phyloP scores from a whole-genome alignment of 2,888 invertebrate genomes.

The Torymus aiolomorphi region DNA sequence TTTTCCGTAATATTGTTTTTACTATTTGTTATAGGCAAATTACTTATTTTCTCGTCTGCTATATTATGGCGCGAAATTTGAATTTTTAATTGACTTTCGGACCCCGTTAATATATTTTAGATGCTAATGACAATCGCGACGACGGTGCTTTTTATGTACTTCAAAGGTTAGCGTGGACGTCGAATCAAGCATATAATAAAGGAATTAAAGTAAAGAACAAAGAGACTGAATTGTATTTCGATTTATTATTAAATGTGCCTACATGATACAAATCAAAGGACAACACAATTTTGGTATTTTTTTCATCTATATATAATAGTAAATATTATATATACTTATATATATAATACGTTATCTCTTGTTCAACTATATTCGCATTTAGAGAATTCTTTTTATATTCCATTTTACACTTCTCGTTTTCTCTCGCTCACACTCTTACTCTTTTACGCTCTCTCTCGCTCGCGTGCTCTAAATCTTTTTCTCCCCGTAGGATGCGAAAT shows the following conservation, averaged over 20 bases:
- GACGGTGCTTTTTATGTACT: constrained; percentile 15
- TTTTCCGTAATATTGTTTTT: no score
- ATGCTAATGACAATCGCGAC: constrained; percentile 30
- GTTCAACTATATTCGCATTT: constrained; percentile 58
- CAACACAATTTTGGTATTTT: constrained; percentile 72
- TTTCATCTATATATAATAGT: constrained; percentile 67
- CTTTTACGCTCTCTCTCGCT: constrained; percentile 16
- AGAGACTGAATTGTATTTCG: constrained; percentile 63
- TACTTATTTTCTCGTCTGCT: no score
- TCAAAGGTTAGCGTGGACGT: neutral
- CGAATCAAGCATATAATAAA: neutral
- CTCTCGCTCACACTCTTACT: constrained; percentile 26
- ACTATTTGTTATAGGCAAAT: no score
- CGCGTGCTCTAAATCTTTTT: constrained; percentile 15
- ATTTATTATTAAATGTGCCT: constrained; percentile 74
- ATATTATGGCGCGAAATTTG: no score
- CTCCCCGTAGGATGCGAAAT: constrained; percentile 28
- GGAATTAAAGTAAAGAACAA: no score
- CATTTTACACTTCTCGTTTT: constrained; percentile 28
- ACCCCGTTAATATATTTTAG: constrained; percentile 41
- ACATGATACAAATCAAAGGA: constrained; percentile 73
- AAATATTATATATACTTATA: constrained; percentile 66
- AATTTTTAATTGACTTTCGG: no score
- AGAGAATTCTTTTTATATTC: constrained; percentile 47
- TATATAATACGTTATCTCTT: constrained; percentile 61